Percentiles rank a stretch among this genome's conserved stretches.
phyloP scores from a whole-genome alignment of 1,140 invertebrate genomes.

The Batillaria attramentaria region DNA sequence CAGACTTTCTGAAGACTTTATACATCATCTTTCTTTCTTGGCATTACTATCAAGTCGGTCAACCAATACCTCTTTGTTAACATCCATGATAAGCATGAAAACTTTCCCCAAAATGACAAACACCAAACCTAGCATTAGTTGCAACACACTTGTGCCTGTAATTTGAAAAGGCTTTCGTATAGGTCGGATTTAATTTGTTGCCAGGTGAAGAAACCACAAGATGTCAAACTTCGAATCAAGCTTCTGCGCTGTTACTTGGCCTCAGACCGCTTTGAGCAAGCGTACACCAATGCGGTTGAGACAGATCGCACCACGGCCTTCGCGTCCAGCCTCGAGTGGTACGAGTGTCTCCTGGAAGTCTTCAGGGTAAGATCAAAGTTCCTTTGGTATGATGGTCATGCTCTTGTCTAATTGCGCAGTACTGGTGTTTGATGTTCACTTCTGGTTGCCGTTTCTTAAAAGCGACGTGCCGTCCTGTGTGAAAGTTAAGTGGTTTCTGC shows the following conservation, averaged over 20 bases:
- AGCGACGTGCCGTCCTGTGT: too few species aligned
- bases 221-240: slow-evolving; percentile 81
- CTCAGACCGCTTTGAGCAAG: slow-evolving; percentile 80
- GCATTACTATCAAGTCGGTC: neutral
- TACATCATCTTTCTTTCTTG: too few species aligned
- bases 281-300: slow-evolving; percentile 82
- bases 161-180: too few species aligned
- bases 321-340: slow-evolving; percentile 78
- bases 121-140: neutral
- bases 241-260: slow-evolving; percentile 83
- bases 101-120: neutral
- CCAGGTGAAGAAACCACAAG: slow-evolving; percentile 81
- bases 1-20: too few species aligned
- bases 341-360: slow-evolving; percentile 81
- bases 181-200: too few species aligned
- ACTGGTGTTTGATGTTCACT: neutral
- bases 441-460: too few species aligned
- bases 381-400: neutral
- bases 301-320: slow-evolving; percentile 77
- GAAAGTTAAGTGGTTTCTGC: too few species aligned
- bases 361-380: slow-evolving; percentile 71
- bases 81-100: neutral
- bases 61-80: neutral
- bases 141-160: neutral
- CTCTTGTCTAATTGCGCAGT: neutral